Percentiles rank a stretch among this genome's conserved stretches.
These are phyloP conservation scores for Trissoscelio sp. DNA, from an alignment of 2,888 invertebrate species.

Conservation along the genomic window DNA sequence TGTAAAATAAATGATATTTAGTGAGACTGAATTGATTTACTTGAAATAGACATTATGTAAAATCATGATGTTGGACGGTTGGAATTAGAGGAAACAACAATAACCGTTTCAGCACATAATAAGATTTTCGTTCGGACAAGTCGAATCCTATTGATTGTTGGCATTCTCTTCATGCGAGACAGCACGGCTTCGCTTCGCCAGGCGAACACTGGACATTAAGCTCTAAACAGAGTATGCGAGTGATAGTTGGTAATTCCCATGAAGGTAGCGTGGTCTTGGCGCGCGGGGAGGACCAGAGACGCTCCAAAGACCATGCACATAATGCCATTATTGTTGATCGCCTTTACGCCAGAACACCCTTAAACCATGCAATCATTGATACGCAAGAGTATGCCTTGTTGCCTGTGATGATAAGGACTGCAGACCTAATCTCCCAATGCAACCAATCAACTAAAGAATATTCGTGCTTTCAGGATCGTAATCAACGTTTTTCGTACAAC, in stretches of 20 bases:
- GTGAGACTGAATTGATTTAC: not conserved
- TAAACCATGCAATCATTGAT: constrained; percentile 77
- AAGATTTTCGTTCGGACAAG: constrained; percentile 63
- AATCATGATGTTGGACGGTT: constrained; percentile 22
- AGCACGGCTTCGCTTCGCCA: constrained; percentile 65
- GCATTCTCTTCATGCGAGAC: constrained; percentile 55
- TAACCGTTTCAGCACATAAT: constrained; percentile 56
- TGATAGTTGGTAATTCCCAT: constrained; percentile 75
- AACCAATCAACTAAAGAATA: constrained; percentile 22
- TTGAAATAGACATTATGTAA: not conserved
- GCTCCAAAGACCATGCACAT: constrained; percentile 71
- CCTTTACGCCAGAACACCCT: constrained; percentile 75
- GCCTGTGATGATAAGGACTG: constrained; percentile 74
- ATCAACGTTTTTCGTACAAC: too few species aligned
- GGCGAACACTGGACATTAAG: constrained; percentile 74
- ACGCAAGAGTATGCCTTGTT: constrained; percentile 77
- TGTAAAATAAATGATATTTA: too few species aligned
- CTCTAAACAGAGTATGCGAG: constrained; percentile 77
- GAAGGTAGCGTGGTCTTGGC: constrained; percentile 61
- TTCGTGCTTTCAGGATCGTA: too few species aligned
- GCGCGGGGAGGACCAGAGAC: constrained; percentile 62
- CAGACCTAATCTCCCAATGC: constrained; percentile 65
- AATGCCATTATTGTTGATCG: constrained; percentile 75
- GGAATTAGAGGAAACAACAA: constrained; percentile 34
- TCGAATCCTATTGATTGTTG: constrained; percentile 63